These are phyloP conservation scores for Diploscapter pachys DNA, from an alignment of 1,140 invertebrate genomes.

Conservation along the genomic window DNA sequence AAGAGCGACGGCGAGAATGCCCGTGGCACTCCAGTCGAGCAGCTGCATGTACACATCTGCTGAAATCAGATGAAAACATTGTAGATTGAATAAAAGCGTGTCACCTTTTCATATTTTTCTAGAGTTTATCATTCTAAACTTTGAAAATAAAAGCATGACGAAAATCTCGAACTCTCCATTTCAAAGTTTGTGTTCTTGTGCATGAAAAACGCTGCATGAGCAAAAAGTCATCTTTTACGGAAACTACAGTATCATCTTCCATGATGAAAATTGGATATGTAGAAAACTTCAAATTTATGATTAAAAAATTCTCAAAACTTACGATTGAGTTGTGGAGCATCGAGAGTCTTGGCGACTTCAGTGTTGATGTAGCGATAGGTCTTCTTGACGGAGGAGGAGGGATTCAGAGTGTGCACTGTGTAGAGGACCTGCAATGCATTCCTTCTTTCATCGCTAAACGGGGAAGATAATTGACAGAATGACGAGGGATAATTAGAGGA, in stretches of 20 bases:
- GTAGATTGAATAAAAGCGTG: not conserved
- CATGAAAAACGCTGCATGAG: not conserved
- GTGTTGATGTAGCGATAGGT: slow-evolving; percentile 15
- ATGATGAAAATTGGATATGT: not conserved
- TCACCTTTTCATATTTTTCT: too few relatives aligned
- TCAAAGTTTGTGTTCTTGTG: too few relatives aligned
- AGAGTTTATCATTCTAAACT: too few relatives aligned
- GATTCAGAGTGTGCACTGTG: slow-evolving; percentile 10
- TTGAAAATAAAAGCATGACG: too few relatives aligned
- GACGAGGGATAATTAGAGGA: not conserved
- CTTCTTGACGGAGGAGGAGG: slow-evolving; percentile 30
- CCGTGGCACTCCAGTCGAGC: slow-evolving; percentile 23
- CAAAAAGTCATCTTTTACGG: not conserved
- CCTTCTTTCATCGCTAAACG: not conserved
- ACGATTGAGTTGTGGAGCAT: slow-evolving; percentile 29
- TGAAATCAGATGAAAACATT: slow-evolving; percentile 7
- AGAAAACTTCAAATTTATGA: not conserved
- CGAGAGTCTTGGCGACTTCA: slow-evolving; percentile 19
- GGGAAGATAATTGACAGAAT: not conserved
- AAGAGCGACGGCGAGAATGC: slow-evolving; percentile 27
- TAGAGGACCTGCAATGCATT: slow-evolving; percentile 18
- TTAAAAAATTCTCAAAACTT: not conserved
- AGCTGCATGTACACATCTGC: slow-evolving; percentile 29
- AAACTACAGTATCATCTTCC: not conserved
- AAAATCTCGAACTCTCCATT: too few relatives aligned